Evolutionary conservation across 2,888 invertebrate genomes (phyloP), one percentile per base, ranked within the genome.

Genomic region (Clivina fossor): DNA sequence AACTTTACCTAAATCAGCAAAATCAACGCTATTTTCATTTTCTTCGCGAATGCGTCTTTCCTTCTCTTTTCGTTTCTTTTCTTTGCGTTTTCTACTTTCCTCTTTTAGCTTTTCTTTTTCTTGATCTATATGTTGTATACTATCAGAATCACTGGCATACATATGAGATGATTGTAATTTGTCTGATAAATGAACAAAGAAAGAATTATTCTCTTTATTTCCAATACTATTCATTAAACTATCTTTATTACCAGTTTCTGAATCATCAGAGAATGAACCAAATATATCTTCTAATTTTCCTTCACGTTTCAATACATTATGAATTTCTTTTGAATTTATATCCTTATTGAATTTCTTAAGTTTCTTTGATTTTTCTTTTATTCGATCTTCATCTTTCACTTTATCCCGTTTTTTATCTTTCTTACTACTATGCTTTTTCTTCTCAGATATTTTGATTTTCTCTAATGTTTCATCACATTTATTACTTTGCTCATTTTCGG

Each of bases 221-320:
- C 73, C 72, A 20, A 41, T 47, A 20, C 26, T 57, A 24, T 54
- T 58, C 28, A 50, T 37, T 22, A 44, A 44, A 37, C 22, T 43
- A 15, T 69, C 71, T 64, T 70, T 70, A 26, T 60, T 57, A 8
- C 70, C 70, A 57, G 69, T 69, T 61, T 77, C 78, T 2, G 78
- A 78, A 60, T 84, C 83, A 63, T 91, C 92, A 1, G 92, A 90
- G 58, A 91, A 76, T 8, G 90, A 88, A 0, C 91, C 92, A 73
- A 92, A 92, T 58, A 92, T 91, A 63, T 90, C 90, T 71, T 91
- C 90, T 86, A 91, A 88, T 73, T 90, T 88, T 19, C 84, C 89
- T 62, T 87, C 88, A 58, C 87, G 83, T 64, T 86, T 83, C 1
- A 72, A 66, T 49, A 64, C 64, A 48, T 58, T 61, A 57, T 61